Evolutionary conservation across 2,113 vertebrate species (phyloP), one percentile per base, ranked within the genome.

Genomic region (Solea senegalensis): DNA sequence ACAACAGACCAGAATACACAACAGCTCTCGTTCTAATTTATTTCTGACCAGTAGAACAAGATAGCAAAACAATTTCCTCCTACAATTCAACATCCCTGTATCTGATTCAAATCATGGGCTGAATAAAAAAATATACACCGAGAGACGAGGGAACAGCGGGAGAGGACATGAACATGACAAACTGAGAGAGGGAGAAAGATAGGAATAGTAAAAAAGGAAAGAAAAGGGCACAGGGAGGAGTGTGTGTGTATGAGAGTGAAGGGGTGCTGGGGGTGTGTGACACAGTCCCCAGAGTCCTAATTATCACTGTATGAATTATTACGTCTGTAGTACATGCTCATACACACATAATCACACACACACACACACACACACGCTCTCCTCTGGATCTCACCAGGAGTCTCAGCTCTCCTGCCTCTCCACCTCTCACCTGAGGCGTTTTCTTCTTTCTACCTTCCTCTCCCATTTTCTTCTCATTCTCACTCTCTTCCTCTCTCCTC

Each of bases 271-370:
- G 84, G 76, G 83, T 67, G 80, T 85, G 73, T 86, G 85, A 83
- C 86, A 85, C 65, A 69, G 48, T 91, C 90, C 83, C 88, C 13
- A 44, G 89, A 89, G 90, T 87, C 86, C 69, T 88, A 85, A 91
- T 92, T 92, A 92, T 88, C 78, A 87, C 86, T 83, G 88, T 91
- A 90, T 91, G 91, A 91, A 90, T 91, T 91, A 90, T 91, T 90
- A 87, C 81, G 86, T 86, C 81, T 89, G 81, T 82, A 85, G 62
- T 83, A 76, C 78, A 85, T 61, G 0, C 64, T 71, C 78, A 65
- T 64, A 74, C 80, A 69, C 65, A 76, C 76, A 57, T 49, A 52
- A 49, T 69, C 46, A 63, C 72, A 60, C 65, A 28, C 46, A 52
- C 21, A 46, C 65, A 54, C 76, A 70, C 80, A 53, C 66, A 43